Evolutionary conservation across 2,797 vertebrate species (phyloP), one percentile per base, ranked within the genome.

Genomic region (Chiloscyllium punctatum): DNA sequence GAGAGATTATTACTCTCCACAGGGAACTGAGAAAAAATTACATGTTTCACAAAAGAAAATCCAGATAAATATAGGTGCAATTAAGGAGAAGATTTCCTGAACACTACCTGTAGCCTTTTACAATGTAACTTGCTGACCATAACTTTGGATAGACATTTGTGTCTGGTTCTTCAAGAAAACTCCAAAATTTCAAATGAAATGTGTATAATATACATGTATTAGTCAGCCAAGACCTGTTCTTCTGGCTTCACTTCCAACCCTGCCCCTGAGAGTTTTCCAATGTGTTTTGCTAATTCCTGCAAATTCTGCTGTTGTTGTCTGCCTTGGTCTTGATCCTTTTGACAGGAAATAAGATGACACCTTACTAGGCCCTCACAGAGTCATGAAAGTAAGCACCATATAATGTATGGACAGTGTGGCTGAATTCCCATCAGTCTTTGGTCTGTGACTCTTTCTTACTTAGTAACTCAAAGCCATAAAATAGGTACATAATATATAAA

Each of bases 341-440:
- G 25, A 69, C 92, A 72, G 37, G 92, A 94, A 37, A 72, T 18
- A 94, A 94, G 92, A 27, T 37, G 25, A 72, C 68, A 30, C 21
- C 69, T 27, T 48, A 48, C 69, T 16, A 72, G 42, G 37, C 92
- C 53, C 92, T 94, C 68, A n/a, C 9, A 30, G 42, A 79, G 16
- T n/a, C 72, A 95, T 23, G 48, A 33, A 62, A 95, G 79, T 95
- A 66, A 79, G 72, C 72, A 86, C 74, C 72, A 95, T 68, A 62
- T 37, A 51, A 79, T 62, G 82, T 6, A 77, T 94, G 92, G 92
- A 94, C 92, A 48, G 79, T 95, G 95, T 82, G 94, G 95, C 96
- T 95, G 96, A 92, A 95, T 96, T 96, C 96, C 82, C 96, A 5
- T n/a, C 96, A 96, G 95, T 97, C 97, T 97, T 97, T 98, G 97